Base-by-base conservation (phyloP, 64 coral and sea anemone species). In the Montipora efflorescens region DNA sequence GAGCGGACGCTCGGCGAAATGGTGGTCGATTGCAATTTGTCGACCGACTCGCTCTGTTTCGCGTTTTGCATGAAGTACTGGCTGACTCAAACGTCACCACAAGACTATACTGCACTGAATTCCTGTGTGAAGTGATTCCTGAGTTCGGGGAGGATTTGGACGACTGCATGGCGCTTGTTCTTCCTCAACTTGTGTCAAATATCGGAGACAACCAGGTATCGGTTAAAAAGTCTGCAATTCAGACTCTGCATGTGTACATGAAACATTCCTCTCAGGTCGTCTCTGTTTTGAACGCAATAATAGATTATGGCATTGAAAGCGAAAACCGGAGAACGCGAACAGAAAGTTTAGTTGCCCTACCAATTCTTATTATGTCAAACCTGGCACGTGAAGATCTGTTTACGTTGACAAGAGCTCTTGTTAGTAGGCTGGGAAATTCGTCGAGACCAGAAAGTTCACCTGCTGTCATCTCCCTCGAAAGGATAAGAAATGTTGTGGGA, bases 201-300 rank as follows among this genome's bases (percentile, higher is more conserved):
- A 85, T 99, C 62, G 98, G 95, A 18, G 93, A 96, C 79, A 95
- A 96, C 78, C 89, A 96, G 36, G 95, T 96, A 23, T 96, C 90
- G 44, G 85, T 96, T 64, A 99, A 96, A 71, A 99, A 99, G 70
- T 99, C 95, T 25, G 84, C 98, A 16, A 96, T 99, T 76, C 98
- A 99, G 74, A 99, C 98, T 13, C 84, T 99, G n/a, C 98, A 99
- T 85, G 98, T 99, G 18, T 99, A 99, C 98, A 96, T 99, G 98
- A 94, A 96, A 77, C 73, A 87, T 82, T 96, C 98, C 45, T 90
- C 80, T 21, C 87, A 99, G 85, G 90, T 99, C 72, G 87, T 90
- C n/a, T 89, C 78, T 81, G 81, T 96, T 66, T 90, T 99, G 66
- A 96, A 96, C 47, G 95, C 98, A 49, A 96, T 99, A 47, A 96